Conservation (phyloP, 2,888 invertebrate species). For the Sceliomorpha sp. region DNA sequence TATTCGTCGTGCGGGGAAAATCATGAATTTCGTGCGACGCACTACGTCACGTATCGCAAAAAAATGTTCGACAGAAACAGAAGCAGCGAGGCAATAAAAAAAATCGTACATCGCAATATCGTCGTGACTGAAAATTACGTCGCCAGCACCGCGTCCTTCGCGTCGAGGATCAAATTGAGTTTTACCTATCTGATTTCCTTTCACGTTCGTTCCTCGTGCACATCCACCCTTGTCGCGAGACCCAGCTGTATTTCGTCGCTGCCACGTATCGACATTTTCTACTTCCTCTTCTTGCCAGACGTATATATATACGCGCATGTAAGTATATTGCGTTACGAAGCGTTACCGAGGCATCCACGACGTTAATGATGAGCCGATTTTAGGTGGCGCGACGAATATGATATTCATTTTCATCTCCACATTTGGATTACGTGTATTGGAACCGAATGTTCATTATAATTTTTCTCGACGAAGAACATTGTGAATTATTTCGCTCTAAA, state of each 20-base stretch:
- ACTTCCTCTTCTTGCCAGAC: conserved; percentile 18
- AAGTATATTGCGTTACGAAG: background rate
- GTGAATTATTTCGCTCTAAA: too few species aligned
- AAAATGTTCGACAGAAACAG: conserved; percentile 24
- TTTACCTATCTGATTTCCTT: conserved; percentile 55
- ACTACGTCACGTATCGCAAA: conserved; percentile 22
- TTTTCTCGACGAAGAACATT: too few species aligned
- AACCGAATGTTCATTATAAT: too few species aligned
- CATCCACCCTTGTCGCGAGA: conserved; percentile 22
- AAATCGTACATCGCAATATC: conserved; percentile 36
- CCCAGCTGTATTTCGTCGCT: conserved; percentile 20
- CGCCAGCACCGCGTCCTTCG: conserved; percentile 29
- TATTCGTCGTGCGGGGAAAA: conserved; percentile 6
- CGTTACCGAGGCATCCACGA: background rate
- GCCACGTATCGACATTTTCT: conserved; percentile 38
- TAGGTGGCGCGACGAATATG: conserved; percentile 31
- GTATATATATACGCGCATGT: background rate
- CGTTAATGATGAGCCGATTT: conserved; percentile 37
- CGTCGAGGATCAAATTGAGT: conserved; percentile 53
- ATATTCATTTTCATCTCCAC: too few species aligned
- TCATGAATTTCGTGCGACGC: conserved; percentile 22
- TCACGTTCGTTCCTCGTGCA: conserved; percentile 49
- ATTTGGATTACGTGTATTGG: too few species aligned
- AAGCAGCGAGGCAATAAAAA: conserved; percentile 20
- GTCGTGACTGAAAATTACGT: conserved; percentile 46